phyloP scores from a whole-genome alignment of 1,140 invertebrate species.

The Lutraria rhynchaena region DNA sequence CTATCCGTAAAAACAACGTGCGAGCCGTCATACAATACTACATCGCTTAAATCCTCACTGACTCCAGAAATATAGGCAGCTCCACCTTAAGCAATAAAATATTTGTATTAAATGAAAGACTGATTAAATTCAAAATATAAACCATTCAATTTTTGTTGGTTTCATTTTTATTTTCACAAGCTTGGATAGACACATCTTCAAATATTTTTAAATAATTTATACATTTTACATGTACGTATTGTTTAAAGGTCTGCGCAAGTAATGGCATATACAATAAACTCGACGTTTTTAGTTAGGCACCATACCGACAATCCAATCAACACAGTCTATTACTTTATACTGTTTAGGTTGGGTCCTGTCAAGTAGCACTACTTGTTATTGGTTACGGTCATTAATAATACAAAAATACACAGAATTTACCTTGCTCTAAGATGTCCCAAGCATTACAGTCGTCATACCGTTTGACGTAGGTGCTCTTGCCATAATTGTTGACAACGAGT shows the following conservation, averaged over 20 bases:
- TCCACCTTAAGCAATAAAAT: slow-evolving; percentile 56
- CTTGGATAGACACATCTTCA: not conserved
- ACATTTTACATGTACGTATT: not conserved
- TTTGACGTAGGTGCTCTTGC: slow-evolving; percentile 25
- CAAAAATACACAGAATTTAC: not conserved
- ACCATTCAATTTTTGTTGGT: not conserved
- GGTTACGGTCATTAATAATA: too few species aligned
- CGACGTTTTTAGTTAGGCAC: too few species aligned
- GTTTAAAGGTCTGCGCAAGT: not conserved
- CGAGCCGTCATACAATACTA: slow-evolving; percentile 62
- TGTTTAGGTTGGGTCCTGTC: too few species aligned
- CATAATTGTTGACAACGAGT: slow-evolving; percentile 35
- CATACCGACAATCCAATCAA: too few species aligned
- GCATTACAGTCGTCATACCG: not conserved
- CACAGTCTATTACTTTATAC: too few species aligned
- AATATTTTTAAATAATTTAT: not conserved
- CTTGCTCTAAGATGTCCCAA: not conserved
- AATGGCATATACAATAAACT: not conserved
- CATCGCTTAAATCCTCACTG: slow-evolving; percentile 50
- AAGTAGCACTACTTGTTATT: too few species aligned
- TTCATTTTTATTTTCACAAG: not conserved
- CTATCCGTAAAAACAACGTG: slow-evolving; percentile 60
- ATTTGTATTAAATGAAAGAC: not conserved
- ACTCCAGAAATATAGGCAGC: slow-evolving; percentile 63
- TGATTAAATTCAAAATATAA: not conserved